Conservation (phyloP, 2,888 invertebrate species). For the Siphonodentalium dalli region DNA sequence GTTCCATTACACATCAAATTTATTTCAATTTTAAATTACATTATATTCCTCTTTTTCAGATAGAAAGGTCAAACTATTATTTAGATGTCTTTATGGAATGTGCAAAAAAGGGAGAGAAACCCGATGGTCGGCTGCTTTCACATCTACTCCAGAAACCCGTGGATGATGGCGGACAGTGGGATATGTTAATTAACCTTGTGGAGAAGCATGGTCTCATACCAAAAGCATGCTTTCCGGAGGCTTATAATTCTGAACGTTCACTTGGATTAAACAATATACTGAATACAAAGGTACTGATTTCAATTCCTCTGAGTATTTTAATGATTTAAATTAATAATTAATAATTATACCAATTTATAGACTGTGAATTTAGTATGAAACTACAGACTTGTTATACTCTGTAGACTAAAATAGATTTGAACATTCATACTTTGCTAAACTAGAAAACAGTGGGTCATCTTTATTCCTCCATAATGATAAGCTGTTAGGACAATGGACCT, state of each 20-base stretch:
- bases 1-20: neutral
- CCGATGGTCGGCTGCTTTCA: conserved; percentile 81
- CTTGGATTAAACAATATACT: conserved; percentile 79
- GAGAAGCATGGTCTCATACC: conserved; percentile 88
- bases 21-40: conserved; percentile 5
- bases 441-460: too few relatives aligned
- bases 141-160: conserved; percentile 72
- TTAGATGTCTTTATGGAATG: conserved; percentile 82
- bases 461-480: too few relatives aligned
- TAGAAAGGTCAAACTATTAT: conserved; percentile 86
- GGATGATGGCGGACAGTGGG: conserved; percentile 77
- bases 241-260: conserved; percentile 79
- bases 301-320: too few relatives aligned
- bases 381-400: too few relatives aligned
- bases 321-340: too few relatives aligned
- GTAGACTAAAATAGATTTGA: too few relatives aligned
- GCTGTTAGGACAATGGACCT: too few relatives aligned
- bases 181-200: conserved; percentile 87
- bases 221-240: conserved; percentile 86
- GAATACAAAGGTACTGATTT: conserved; percentile 83
- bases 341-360: too few relatives aligned
- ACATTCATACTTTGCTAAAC: too few relatives aligned
- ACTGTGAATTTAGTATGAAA: too few relatives aligned
- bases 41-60: conserved; percentile 66
- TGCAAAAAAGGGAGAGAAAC: conserved; percentile 76